Evolutionary conservation across 2,113 vertebrate genomes (phyloP).

Genomic region (Platysteira castanea): DNA sequence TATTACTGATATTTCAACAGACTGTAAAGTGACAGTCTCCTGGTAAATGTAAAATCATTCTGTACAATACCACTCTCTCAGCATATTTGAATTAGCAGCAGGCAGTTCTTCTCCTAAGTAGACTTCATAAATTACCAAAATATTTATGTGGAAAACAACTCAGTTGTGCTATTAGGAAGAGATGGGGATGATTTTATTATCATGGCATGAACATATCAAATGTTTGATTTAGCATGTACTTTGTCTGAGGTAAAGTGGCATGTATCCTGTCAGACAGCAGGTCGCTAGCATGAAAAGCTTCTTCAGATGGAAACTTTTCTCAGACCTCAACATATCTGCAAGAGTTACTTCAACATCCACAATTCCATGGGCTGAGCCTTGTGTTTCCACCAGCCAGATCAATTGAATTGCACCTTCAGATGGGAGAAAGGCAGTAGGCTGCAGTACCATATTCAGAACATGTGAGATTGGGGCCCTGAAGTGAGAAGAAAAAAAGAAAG

Average conservation of each 20-base stretch:
- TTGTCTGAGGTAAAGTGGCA: neutral
- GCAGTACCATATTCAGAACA: neutral
- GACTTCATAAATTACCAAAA: neutral
- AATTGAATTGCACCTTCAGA: neutral
- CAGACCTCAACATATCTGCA: neutral
- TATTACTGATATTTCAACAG: neutral
- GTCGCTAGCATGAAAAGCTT: neutral
- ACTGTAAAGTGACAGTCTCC: neutral
- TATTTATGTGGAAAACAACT: neutral
- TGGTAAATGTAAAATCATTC: neutral
- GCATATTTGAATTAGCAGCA: neutral
- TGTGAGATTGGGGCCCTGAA: neutral
- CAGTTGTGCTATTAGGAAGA: neutral
- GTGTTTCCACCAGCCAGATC: neutral
- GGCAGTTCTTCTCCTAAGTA: neutral
- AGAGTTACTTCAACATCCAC: neutral
- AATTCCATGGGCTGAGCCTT: neutral
- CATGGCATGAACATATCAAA: neutral
- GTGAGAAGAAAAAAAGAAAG: neutral
- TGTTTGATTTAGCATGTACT: neutral
- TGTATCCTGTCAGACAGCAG: neutral
- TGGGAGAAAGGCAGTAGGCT: neutral
- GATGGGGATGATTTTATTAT: neutral
- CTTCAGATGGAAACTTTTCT: neutral
- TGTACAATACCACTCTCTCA: neutral